Percentiles rank a stretch among this genome's conserved stretches.
Evolutionary conservation across 1,140 invertebrate genomes (phyloP).

Genomic region (Idris sp.): DNA sequence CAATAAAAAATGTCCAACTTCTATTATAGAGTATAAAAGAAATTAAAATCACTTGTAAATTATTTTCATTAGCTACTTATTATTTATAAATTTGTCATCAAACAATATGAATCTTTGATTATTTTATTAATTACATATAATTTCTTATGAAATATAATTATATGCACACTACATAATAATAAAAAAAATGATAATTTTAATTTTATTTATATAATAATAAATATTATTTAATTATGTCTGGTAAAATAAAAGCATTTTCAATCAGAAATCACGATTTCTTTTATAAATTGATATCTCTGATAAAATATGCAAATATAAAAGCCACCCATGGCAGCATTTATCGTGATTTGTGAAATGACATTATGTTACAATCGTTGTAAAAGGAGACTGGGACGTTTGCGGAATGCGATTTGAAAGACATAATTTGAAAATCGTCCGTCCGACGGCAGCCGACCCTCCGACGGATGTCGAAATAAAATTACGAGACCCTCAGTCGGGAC

Average conservation of each 20-base stretch:
- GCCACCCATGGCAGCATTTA: slow-evolving; percentile 20
- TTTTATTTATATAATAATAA: too few relatives aligned
- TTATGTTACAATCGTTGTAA: slow-evolving; percentile 48
- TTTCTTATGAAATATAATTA: too few relatives aligned
- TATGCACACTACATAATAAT: too few relatives aligned
- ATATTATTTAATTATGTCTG: too few relatives aligned
- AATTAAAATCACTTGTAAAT: too few relatives aligned
- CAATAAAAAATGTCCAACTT: too few relatives aligned
- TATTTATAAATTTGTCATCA: too few relatives aligned
- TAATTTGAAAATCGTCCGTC: slow-evolving; percentile 78
- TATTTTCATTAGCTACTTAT: too few relatives aligned
- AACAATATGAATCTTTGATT: too few relatives aligned
- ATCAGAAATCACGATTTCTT: slow-evolving; percentile 12
- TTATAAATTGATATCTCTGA: slow-evolving; percentile 32
- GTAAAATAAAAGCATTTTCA: background rate
- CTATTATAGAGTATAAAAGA: too few relatives aligned
- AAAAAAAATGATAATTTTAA: too few relatives aligned
- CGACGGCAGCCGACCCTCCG: slow-evolving; percentile 77
- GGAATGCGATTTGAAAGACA: slow-evolving; percentile 76
- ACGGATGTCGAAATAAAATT: slow-evolving; percentile 79
- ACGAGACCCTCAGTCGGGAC: slow-evolving; percentile 73
- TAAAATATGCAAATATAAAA: slow-evolving; percentile 50
- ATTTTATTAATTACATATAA: too few relatives aligned
- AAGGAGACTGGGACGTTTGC: slow-evolving; percentile 53
- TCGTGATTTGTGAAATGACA: slow-evolving; percentile 53